These are phyloP conservation scores for Molanna angustata DNA, from an alignment of 2,888 invertebrate species.

Conservation along the genomic window DNA sequence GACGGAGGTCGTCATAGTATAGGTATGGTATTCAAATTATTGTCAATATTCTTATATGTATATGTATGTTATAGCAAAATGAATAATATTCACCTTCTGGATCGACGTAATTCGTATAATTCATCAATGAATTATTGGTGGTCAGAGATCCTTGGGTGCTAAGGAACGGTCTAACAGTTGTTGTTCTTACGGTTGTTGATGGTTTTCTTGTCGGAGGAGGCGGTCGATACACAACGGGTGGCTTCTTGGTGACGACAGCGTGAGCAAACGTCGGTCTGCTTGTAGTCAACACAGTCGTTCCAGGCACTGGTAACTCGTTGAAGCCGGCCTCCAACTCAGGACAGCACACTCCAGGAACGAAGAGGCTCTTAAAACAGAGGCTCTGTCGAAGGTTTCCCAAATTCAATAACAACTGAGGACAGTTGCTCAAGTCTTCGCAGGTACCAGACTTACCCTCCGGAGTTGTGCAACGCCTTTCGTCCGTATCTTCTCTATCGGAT, in stretches of 20 bases:
- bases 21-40: too few relatives aligned
- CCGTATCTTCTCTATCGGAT: conserved; percentile 46
- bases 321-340: conserved; percentile 56
- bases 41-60: too few relatives aligned
- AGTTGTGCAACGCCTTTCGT: conserved; percentile 70
- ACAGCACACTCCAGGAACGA: conserved; percentile 91
- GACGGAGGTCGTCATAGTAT: too few relatives aligned
- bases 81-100: conserved; percentile 53
- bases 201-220: conserved; percentile 40
- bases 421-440: conserved; percentile 86
- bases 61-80: too few relatives aligned
- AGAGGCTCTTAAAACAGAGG: conserved; percentile 85
- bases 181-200: conserved; percentile 40
- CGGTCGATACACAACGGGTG: conserved; percentile 34
- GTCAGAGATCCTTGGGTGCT: conserved; percentile 37
- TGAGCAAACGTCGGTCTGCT: conserved; percentile 48
- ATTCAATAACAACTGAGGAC: conserved; percentile 80
- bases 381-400: conserved; percentile 79
- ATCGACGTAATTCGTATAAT: conserved; percentile 56
- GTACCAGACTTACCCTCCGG: conserved; percentile 76
- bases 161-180: conserved; percentile 37
- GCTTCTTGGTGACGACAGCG: conserved; percentile 42
- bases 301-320: conserved; percentile 41
- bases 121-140: conserved; percentile 46
- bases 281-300: conserved; percentile 43